These are phyloP conservation scores for Channa argus DNA, from an alignment of 2,113 vertebrate genomes.

Conservation along the genomic window DNA sequence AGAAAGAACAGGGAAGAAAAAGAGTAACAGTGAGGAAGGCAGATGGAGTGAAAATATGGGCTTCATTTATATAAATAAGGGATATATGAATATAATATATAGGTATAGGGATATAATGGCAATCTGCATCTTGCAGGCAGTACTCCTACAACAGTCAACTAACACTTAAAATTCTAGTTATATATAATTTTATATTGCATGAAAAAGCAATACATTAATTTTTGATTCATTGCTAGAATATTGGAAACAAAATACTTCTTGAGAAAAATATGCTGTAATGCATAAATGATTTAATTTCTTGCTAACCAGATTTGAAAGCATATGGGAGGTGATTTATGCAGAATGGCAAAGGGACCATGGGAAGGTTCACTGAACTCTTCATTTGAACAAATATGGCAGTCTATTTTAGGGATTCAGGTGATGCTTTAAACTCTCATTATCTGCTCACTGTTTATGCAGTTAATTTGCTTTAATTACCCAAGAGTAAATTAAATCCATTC, in stretches of 20 bases:
- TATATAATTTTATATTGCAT: background rate
- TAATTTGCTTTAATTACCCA: constrained; percentile 63
- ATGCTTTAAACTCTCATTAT: constrained; percentile 66
- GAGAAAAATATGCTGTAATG: constrained; percentile 3
- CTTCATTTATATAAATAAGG: constrained; percentile 20
- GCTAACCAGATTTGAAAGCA: constrained; percentile 9
- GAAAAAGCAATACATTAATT: background rate
- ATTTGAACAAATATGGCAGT: constrained; percentile 43
- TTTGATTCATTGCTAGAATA: constrained; percentile 1
- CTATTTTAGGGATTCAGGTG: constrained; percentile 55
- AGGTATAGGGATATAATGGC: background rate
- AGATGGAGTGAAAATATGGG: constrained; percentile 24
- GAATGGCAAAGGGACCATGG: constrained; percentile 9
- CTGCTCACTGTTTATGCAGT: constrained; percentile 50
- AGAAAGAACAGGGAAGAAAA: constrained; percentile 43
- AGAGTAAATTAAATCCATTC: constrained; percentile 58
- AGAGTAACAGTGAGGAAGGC: constrained; percentile 24
- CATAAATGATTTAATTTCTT: constrained; percentile 18
- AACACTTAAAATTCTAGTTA: background rate
- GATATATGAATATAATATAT: background rate
- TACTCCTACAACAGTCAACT: background rate
- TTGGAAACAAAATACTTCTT: background rate
- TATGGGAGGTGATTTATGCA: constrained; percentile 21
- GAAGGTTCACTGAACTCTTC: constrained; percentile 36
- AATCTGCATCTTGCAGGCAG: too few species aligned